A percentile compares a stretch with the other conserved stretches of the same genome.
Conservation (phyloP, 1,140 invertebrate genomes). For the Lutraria rhynchaena region DNA sequence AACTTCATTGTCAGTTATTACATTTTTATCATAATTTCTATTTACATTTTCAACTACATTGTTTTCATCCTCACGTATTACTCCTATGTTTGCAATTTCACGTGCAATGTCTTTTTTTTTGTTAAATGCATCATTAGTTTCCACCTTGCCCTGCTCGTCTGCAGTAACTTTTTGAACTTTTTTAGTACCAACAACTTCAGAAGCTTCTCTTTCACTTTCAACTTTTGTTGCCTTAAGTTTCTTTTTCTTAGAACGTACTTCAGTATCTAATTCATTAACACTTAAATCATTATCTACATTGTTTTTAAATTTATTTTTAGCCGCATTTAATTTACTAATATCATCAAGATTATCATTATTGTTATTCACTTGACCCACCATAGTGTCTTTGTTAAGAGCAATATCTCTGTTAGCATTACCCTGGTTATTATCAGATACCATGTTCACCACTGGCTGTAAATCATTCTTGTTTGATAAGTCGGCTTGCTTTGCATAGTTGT, state of each 20-base stretch:
- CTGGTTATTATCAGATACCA: neutral
- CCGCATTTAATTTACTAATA: no score
- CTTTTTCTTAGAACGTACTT: no score
- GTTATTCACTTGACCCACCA: neutral
- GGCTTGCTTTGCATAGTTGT: neutral
- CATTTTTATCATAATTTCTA: neutral
- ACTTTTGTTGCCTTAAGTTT: neutral
- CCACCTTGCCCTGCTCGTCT: neutral
- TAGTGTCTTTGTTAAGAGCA: conserved; percentile 3
- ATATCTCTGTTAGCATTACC: neutral
- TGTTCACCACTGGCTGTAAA: neutral
- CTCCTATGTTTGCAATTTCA: neutral
- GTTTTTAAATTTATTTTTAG: neutral
- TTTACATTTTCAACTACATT: neutral
- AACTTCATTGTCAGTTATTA: neutral
- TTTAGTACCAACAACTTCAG: conserved; percentile 15
- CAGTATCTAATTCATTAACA: no score
- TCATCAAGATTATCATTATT: neutral
- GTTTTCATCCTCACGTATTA: neutral
- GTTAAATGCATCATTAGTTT: conserved; percentile 10
- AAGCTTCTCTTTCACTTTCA: conserved; percentile 16
- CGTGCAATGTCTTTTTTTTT: neutral
- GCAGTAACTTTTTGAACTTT: neutral
- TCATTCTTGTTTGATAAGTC: neutral
- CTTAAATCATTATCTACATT: neutral